phyloP scores from a whole-genome alignment of 2,888 invertebrate genomes.

The Elmis aenea region DNA sequence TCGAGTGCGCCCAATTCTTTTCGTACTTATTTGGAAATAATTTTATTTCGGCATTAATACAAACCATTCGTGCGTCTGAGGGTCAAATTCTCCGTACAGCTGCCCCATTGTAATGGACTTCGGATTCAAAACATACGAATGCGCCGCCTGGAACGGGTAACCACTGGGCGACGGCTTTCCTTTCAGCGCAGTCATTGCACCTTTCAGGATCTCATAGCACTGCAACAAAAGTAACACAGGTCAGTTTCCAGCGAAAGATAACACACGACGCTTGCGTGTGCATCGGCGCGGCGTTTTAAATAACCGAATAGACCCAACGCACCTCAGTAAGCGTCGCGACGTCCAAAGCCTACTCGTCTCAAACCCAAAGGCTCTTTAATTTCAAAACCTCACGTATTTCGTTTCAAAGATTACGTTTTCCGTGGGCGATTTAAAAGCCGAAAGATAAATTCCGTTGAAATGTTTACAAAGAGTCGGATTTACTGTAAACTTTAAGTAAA shows the following conservation, averaged over 20 bases:
- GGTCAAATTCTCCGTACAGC: constrained; percentile 77
- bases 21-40: too few species aligned
- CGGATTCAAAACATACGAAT: constrained; percentile 67
- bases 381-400: too few species aligned
- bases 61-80: constrained; percentile 75
- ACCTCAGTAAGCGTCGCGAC: constrained; percentile 29
- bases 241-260: neutral
- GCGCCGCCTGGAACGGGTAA: constrained; percentile 59
- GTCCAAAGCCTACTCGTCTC: constrained; percentile 10
- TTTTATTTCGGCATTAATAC: too few species aligned
- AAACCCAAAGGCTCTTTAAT: too few species aligned
- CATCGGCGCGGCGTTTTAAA: constrained; percentile 3
- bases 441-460: too few species aligned
- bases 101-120: constrained; percentile 83
- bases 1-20: too few species aligned
- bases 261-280: constrained; percentile 11
- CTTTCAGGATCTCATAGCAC: constrained; percentile 63
- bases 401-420: too few species aligned
- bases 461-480: too few species aligned
- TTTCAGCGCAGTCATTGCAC: constrained; percentile 60
- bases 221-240: constrained; percentile 36
- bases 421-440: too few species aligned
- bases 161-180: constrained; percentile 67
- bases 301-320: neutral
- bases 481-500: too few species aligned